Conservation (phyloP, 2,797 vertebrate genomes). For the Hirundo rustica region DNA sequence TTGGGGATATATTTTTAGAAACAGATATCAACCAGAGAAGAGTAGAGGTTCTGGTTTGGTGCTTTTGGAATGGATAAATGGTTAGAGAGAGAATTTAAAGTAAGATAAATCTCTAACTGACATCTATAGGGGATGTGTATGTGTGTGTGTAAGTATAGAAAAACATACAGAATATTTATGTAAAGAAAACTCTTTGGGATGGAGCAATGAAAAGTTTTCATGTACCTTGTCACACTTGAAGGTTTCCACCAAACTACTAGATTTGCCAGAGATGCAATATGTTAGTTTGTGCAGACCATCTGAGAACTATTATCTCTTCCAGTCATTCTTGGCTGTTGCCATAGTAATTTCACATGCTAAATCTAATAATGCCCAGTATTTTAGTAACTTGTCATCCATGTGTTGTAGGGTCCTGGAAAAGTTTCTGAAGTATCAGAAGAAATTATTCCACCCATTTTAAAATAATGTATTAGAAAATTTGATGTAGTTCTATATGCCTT, state of each 20-base stretch:
- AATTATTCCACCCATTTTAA: not conserved
- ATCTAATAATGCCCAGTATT: not conserved
- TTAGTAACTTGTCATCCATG: not conserved
- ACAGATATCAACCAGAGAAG: not conserved
- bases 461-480: not conserved
- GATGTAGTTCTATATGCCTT: not conserved
- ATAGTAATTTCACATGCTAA: not conserved
- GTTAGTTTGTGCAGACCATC: not conserved
- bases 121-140: not conserved
- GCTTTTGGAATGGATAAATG: not conserved
- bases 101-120: not conserved
- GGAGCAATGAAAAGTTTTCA: not conserved
- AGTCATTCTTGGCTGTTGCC: not conserved
- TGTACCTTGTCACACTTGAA: not conserved
- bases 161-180: not conserved
- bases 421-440: not conserved
- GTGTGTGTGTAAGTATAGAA: rapidly evolving
- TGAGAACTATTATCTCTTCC: not conserved
- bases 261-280: not conserved
- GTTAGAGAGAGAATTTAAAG: not conserved
- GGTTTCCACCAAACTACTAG: not conserved
- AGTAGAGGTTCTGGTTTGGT: not conserved
- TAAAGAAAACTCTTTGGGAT: not conserved
- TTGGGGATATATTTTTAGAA: not conserved
- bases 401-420: not conserved